A percentile compares a stretch with the other conserved stretches of the same genome.
phyloP scores from a whole-genome alignment of 2,113 vertebrate genomes.

The Poeciliopsis prolifica region DNA sequence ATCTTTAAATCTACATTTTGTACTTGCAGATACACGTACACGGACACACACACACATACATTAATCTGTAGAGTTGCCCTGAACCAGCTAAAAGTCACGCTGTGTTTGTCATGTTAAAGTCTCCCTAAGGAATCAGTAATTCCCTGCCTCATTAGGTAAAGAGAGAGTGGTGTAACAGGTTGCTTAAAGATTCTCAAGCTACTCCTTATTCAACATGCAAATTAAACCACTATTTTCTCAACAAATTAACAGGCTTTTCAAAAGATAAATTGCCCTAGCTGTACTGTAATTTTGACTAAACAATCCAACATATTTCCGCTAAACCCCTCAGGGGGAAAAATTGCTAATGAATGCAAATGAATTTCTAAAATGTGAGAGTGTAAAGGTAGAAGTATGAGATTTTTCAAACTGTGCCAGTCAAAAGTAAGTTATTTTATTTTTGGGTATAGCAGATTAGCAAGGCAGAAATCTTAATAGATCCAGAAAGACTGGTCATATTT shows the following conservation, averaged over 20 bases:
- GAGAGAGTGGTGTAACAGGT: constrained; percentile 71
- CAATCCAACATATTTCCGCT: constrained; percentile 72
- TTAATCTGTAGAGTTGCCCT: constrained; percentile 19
- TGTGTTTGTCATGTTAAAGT: constrained; percentile 71
- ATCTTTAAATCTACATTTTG: constrained; percentile 24
- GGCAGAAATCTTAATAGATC: neutral
- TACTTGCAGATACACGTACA: constrained; percentile 1
- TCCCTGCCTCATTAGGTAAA: constrained; percentile 74
- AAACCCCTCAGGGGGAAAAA: constrained; percentile 52
- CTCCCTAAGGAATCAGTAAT: constrained; percentile 61
- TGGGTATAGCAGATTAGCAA: constrained; percentile 31
- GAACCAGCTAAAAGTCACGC: constrained; percentile 55
- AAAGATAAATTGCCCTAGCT: constrained; percentile 82
- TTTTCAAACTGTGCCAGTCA: constrained; percentile 36
- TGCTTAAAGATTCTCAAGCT: constrained; percentile 68
- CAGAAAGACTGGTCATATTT: neutral
- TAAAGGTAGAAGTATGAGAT: constrained; percentile 59
- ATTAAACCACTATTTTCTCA: constrained; percentile 77
- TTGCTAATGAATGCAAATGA: constrained; percentile 77
- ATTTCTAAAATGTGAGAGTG: constrained; percentile 57
- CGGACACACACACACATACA: constrained; percentile 2
- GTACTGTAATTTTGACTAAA: constrained; percentile 80
- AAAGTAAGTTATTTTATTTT: constrained; percentile 35
- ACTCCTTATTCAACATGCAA: constrained; percentile 79
- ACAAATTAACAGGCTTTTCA: constrained; percentile 82